Evolutionary conservation across 2,888 invertebrate genomes (phyloP).

Genomic region (Lacanobia oleracea): DNA sequence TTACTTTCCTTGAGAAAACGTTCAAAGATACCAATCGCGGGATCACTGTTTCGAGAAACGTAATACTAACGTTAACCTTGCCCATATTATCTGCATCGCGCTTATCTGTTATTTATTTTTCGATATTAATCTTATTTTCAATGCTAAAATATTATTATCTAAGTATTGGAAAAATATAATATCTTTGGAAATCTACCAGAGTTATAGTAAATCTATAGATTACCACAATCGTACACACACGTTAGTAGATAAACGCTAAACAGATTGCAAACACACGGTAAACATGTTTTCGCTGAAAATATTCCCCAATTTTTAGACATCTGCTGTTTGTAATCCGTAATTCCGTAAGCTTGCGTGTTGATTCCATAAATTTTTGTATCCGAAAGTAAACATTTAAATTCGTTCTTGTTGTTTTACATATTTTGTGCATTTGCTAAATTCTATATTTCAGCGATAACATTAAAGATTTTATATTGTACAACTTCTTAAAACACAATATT

Average conservation of each 20-base stretch:
- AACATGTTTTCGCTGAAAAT: conserved; percentile 68
- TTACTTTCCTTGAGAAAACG: conserved; percentile 56
- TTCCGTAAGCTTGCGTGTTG: conserved; percentile 5
- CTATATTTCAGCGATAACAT: background rate
- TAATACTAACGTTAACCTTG: conserved; percentile 61
- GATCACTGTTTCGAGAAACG: conserved; percentile 43
- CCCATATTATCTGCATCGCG: conserved; percentile 49
- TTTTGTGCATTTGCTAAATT: conserved; percentile 23
- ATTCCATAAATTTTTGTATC: conserved; percentile 31
- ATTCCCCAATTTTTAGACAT: conserved; percentile 35
- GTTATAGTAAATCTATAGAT: conserved; percentile 65
- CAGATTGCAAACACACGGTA: conserved; percentile 63
- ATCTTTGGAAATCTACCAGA: conserved; percentile 71
- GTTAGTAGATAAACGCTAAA: conserved; percentile 64
- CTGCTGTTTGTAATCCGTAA: conserved; percentile 43
- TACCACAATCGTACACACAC: conserved; percentile 61
- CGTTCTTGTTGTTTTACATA: conserved; percentile 10
- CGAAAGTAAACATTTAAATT: conserved; percentile 41
- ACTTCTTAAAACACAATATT: conserved; percentile 7
- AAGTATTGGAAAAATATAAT: conserved; percentile 66
- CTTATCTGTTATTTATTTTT: conserved; percentile 60
- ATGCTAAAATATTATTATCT: conserved; percentile 67
- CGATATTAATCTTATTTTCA: conserved; percentile 52
- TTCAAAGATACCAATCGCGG: conserved; percentile 34
- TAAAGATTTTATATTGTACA: background rate